These are phyloP conservation scores for Lordiphosa andalusiaca DNA, from an alignment of 2,888 invertebrate genomes.

Conservation along the genomic window DNA sequence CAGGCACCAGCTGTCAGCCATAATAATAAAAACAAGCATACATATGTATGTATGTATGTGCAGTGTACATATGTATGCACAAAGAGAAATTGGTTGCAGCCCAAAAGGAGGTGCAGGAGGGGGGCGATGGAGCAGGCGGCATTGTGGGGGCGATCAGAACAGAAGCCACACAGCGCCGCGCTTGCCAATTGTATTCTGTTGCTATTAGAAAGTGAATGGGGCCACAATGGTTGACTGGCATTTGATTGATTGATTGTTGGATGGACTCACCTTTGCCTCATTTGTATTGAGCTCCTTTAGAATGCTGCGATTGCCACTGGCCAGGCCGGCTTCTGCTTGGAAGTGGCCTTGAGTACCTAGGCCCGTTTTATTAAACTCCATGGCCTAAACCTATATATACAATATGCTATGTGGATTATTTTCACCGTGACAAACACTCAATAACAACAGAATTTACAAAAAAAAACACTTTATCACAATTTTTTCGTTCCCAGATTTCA, in stretches of 20 bases:
- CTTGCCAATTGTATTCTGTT: slow-evolving; percentile 20
- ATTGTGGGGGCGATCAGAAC: slow-evolving; percentile 6
- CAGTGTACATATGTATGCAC: neutral
- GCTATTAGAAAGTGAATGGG: slow-evolving; percentile 41
- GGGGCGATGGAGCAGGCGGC: neutral
- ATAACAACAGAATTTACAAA: neutral
- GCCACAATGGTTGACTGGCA: neutral
- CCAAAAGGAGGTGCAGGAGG: slow-evolving; percentile 5
- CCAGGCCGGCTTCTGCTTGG: slow-evolving; percentile 13
- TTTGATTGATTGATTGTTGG: neutral
- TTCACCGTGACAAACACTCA: neutral
- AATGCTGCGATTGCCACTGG: slow-evolving; percentile 48
- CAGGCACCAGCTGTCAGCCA: slow-evolving; percentile 27
- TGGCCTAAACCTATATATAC: slow-evolving; percentile 10
- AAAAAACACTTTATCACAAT: slow-evolving; percentile 8
- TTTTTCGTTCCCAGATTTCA: slow-evolving; percentile 19
- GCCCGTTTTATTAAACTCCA: slow-evolving; percentile 38
- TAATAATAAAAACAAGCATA: slow-evolving; percentile 38
- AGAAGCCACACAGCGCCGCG: slow-evolving; percentile 22
- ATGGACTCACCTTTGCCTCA: slow-evolving; percentile 31
- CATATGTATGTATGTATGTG: slow-evolving; percentile 27
- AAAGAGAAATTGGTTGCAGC: slow-evolving; percentile 33
- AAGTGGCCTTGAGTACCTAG: too few relatives aligned
- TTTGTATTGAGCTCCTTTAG: slow-evolving; percentile 68
- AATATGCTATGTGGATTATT: slow-evolving; percentile 8